Percentiles rank a stretch among this genome's conserved stretches.
Conservation (phyloP, 1,140 invertebrate genomes). For the Neodiprion fabricii region DNA sequence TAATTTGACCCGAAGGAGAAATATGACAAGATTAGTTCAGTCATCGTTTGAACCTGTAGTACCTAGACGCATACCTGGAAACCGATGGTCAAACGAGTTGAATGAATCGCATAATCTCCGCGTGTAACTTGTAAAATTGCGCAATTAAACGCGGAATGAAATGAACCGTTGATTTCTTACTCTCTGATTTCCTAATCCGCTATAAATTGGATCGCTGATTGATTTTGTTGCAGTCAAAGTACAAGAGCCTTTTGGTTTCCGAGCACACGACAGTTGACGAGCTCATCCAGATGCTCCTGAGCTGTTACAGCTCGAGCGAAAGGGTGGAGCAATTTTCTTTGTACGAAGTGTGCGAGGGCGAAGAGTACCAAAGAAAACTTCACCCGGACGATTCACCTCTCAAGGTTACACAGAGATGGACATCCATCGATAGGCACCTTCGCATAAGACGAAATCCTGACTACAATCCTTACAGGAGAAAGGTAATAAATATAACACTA, state of each 20-base stretch:
- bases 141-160: no score
- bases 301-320: slow-evolving; percentile 85
- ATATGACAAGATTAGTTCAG: no score
- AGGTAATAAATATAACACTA: slow-evolving; percentile 49
- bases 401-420: slow-evolving; percentile 82
- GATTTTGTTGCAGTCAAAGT: slow-evolving; percentile 73
- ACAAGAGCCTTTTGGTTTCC: slow-evolving; percentile 89
- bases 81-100: no score
- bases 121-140: no score
- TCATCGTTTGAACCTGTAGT: no score
- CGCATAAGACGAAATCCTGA: slow-evolving; percentile 79
- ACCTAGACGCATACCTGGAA: no score
- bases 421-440: slow-evolving; percentile 73
- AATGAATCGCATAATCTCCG: no score
- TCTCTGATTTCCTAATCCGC: neutral
- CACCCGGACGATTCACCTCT: slow-evolving; percentile 86
- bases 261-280: slow-evolving; percentile 90
- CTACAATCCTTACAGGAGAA: slow-evolving; percentile 71
- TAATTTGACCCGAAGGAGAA: no score
- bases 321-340: slow-evolving; percentile 85
- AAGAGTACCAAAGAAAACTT: slow-evolving; percentile 84
- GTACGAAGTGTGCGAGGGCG: slow-evolving; percentile 78
- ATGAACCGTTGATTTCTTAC: neutral
- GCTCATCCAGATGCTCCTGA: slow-evolving; percentile 82
- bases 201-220: slow-evolving; percentile 22